Evolutionary conservation across 2,888 invertebrate species (phyloP).

Genomic region (Diarsia mendica): DNA sequence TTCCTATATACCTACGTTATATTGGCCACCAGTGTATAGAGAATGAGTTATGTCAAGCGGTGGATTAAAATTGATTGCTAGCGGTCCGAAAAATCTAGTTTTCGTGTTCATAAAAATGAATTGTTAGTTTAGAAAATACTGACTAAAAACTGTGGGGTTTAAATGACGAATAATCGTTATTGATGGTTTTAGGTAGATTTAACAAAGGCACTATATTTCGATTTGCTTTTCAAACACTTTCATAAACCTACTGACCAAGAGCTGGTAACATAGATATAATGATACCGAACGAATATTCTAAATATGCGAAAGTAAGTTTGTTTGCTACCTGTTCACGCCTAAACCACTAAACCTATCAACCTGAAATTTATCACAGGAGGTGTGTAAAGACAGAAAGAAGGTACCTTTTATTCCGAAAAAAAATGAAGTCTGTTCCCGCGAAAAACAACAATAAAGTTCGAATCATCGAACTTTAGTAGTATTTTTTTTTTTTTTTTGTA

Average conservation of each 20-base stretch:
- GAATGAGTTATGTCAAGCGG: constrained; percentile 41
- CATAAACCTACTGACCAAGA: not conserved
- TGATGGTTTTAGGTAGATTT: not conserved
- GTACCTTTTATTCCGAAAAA: no score
- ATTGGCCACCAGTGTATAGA: constrained; percentile 34
- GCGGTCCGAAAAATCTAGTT: constrained; percentile 32
- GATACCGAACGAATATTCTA: no score
- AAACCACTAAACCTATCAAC: no score
- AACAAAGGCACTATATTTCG: not conserved
- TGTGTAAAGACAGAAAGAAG: no score
- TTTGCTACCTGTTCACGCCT: no score
- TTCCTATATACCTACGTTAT: not conserved
- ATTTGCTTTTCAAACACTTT: not conserved
- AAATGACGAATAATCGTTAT: not conserved
- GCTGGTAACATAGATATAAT: no score
- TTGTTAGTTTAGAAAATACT: constrained; percentile 23
- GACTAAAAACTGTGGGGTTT: not conserved
- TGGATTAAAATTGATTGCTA: constrained; percentile 56
- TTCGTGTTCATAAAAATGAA: constrained; percentile 5
- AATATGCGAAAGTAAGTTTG: no score
- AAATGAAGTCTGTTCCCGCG: no score
- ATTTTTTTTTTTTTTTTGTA: no score
- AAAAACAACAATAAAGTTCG: no score
- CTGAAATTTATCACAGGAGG: no score
- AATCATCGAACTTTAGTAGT: no score